Conservation (phyloP, 2,888 invertebrate genomes). For the Machimus rusticus region DNA sequence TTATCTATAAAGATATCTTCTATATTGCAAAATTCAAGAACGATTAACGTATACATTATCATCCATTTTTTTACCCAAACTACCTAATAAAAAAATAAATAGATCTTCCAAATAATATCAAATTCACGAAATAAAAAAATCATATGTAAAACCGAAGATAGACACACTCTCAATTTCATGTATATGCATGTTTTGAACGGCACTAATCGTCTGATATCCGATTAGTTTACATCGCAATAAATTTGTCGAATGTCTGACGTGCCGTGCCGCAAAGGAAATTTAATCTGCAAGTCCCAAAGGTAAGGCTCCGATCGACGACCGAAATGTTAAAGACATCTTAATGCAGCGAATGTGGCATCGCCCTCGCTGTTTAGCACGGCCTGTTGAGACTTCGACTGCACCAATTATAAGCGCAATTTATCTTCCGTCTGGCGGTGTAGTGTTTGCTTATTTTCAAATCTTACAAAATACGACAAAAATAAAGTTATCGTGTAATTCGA, state of each 20-base stretch:
- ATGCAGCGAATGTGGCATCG: neutral
- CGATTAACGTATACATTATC: neutral
- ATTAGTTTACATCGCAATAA: conserved; percentile 24
- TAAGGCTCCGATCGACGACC: neutral
- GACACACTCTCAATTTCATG: neutral
- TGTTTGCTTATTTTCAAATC: neutral
- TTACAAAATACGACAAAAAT: neutral
- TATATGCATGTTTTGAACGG: neutral
- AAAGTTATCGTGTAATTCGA: neutral
- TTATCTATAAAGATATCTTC: no score
- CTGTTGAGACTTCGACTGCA: neutral
- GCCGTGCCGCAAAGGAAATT: conserved; percentile 12
- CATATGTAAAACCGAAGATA: neutral
- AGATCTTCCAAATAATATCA: neutral
- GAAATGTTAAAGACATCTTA: neutral
- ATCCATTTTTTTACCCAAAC: neutral
- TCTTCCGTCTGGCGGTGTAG: neutral
- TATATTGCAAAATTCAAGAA: neutral
- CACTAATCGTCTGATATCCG: neutral
- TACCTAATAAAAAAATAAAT: neutral
- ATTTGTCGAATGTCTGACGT: neutral
- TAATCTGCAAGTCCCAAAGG: conserved; percentile 14
- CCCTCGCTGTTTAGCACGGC: neutral
- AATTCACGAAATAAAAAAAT: neutral
- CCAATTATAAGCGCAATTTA: neutral